phyloP scores from a whole-genome alignment of 2,797 vertebrate genomes.

The Microcaecilia unicolor region DNA sequence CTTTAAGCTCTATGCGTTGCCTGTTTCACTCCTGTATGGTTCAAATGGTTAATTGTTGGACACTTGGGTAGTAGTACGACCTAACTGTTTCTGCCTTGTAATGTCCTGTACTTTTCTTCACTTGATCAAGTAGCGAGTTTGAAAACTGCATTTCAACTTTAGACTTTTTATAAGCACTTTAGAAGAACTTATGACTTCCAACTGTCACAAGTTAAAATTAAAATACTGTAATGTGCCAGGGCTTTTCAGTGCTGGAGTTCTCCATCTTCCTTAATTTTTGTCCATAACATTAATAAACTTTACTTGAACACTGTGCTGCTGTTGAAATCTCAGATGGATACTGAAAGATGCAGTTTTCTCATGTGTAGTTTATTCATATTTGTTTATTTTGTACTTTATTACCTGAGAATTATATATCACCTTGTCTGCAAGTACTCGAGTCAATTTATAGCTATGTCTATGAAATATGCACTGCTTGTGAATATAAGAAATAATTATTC shows the following conservation, averaged over 20 bases:
- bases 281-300: too few species aligned
- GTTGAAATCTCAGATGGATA: conserved; percentile 22
- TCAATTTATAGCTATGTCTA: too few species aligned
- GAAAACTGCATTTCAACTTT: conserved; percentile 1
- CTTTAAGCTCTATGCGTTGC: conserved; percentile 22
- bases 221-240: too few species aligned
- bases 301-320: too few species aligned
- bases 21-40: conserved; percentile 24
- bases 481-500: too few species aligned
- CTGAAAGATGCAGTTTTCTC: conserved; percentile 28
- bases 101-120: not conserved
- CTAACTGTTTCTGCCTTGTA: conserved; percentile 11
- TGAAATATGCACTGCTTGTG: too few species aligned
- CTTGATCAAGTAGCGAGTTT: not conserved
- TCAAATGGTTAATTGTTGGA: conserved; percentile 42
- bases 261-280: too few species aligned
- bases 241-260: too few species aligned
- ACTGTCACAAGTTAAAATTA: conserved; percentile 6
- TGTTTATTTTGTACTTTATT: too few species aligned
- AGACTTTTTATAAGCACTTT: not conserved
- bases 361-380: too few species aligned
- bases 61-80: conserved; percentile 24
- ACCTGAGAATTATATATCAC: too few species aligned
- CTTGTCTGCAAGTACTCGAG: too few species aligned
- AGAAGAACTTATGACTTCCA: conserved; percentile 15